Evolutionary conservation across 2,797 vertebrate genomes (phyloP).

Genomic region (Myotis vivesi): DNA sequence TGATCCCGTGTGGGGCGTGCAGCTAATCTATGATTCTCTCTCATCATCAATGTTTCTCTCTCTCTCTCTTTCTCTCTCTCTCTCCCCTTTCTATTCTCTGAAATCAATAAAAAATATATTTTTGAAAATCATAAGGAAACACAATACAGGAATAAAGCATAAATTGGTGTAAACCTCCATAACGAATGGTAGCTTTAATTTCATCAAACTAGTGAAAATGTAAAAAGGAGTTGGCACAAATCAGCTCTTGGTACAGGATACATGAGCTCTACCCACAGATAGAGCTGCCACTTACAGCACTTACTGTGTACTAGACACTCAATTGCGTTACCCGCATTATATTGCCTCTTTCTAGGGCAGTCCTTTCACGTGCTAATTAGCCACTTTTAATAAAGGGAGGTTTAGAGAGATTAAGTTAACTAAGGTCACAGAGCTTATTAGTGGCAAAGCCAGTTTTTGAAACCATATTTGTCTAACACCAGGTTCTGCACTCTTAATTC

Average conservation of each 20-base stretch:
- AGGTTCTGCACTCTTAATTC: neutral
- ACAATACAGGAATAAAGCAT: neutral
- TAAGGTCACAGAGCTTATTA: neutral
- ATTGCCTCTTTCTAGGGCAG: neutral
- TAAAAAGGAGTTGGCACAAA: neutral
- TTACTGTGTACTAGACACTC: neutral
- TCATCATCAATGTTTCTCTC: no score
- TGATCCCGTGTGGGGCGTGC: no score
- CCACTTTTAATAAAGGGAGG: neutral
- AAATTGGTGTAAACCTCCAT: neutral
- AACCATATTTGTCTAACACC: neutral
- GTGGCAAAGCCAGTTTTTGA: neutral
- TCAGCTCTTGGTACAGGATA: neutral
- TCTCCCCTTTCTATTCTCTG: no score
- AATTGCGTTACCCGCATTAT: neutral
- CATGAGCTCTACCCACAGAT: neutral
- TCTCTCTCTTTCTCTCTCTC: no score
- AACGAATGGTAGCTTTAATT: neutral
- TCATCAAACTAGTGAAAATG: neutral
- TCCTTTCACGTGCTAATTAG: neutral
- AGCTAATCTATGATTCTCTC: no score
- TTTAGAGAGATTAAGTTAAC: neutral
- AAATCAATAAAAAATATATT: no score
- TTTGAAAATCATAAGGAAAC: neutral
- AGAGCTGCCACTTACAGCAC: neutral